Evolutionary conservation across 2,113 vertebrate species (phyloP), one percentile per base, ranked within the genome.

Genomic region (Prunella himalayana): DNA sequence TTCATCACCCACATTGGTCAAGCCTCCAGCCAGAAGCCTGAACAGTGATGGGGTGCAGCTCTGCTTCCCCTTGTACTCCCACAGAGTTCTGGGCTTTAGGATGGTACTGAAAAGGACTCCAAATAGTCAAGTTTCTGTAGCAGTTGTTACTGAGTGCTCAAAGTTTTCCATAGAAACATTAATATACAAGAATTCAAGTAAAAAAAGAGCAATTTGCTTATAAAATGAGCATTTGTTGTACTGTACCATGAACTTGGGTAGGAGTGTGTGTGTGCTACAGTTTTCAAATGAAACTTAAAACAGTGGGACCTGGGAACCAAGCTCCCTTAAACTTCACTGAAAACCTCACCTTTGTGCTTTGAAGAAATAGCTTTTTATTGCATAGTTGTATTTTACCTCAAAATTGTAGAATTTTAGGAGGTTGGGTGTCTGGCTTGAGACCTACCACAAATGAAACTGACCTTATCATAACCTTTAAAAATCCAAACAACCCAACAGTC

Each of bases 371-470:
- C 13, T 80, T 92, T 94, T 93, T 96, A 96, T 73, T 82, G 68
- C 71, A 83, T 6, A 56, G 79, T 15, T 93, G 44, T 90, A 93
- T 88, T 91, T 93, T 93, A 81, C 68, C 64, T 95, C 85, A 64
- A 66, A 91, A 88, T 37, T 77, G 68, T 70, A 82, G 71, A 91
- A 95, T 88, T 94, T 93, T 95, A 80, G 84, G 75, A 95, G 85
- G 54, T 88, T 93, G 50, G 23, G 90, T 90, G 90, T 73, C 90
- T 96, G 90, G 87, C 93, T 96, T 69, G 50, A 96, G 93, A 96
- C 93, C 94, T 77, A 95, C 95, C 96, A 88, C 95, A 94, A 96
- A 94, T 88, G 90, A 80, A 96, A 66, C 64, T 96, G 95, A 96
- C 94, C 95, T 95, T 71, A 86, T 37, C 51, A 44, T 93, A 96